Percentiles rank a stretch among this genome's conserved stretches.
Evolutionary conservation across 2,797 vertebrate genomes (phyloP).

Genomic region (Tarsius wallacei): DNA sequence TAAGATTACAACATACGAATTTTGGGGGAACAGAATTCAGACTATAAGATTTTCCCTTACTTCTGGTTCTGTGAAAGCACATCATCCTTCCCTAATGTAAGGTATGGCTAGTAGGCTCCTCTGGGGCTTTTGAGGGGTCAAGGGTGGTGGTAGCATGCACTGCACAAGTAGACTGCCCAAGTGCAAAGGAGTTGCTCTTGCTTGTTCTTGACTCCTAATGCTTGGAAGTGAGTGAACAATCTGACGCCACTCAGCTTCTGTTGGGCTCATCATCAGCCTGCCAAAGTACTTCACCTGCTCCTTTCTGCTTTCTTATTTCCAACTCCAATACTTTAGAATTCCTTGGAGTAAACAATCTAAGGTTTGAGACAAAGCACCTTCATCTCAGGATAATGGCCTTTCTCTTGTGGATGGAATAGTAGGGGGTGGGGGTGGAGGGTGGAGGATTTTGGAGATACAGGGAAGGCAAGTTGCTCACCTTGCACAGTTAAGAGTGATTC

Average conservation of each 20-base stretch:
- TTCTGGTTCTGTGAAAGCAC: neutral
- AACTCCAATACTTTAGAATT: neutral
- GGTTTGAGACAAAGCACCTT: neutral
- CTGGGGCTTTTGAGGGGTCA: neutral
- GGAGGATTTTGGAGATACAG: neutral
- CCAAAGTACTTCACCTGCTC: neutral
- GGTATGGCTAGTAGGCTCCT: neutral
- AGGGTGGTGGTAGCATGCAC: neutral
- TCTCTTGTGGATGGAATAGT: neutral
- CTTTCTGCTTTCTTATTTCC: conserved; percentile 50
- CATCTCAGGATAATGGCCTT: neutral
- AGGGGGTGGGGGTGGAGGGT: neutral
- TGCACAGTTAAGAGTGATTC: neutral
- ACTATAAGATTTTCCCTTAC: neutral
- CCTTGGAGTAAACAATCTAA: neutral
- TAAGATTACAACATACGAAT: neutral
- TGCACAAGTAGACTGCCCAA: neutral
- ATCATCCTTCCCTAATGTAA: neutral
- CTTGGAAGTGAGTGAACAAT: neutral
- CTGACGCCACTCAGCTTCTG: neutral
- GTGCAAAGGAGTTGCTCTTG: neutral
- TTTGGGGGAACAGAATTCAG: neutral
- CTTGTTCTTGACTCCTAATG: neutral
- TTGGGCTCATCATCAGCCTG: neutral
- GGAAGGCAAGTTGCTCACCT: neutral